Evolutionary conservation across 2,797 vertebrate species (phyloP).

Genomic region (Microhierax caerulescens): DNA sequence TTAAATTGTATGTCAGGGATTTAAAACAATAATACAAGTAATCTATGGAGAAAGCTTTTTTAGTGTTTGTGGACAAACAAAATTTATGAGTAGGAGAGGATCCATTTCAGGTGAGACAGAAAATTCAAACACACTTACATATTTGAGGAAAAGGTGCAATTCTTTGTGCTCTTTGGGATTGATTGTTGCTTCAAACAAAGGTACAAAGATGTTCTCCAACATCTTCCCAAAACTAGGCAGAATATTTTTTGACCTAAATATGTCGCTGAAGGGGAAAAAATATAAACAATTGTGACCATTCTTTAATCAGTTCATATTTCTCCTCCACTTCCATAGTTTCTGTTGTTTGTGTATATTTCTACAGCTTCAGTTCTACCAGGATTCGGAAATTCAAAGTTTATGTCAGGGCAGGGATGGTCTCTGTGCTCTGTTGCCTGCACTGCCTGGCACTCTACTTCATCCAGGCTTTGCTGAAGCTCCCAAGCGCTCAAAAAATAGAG

Average conservation of each 20-base stretch:
- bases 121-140: slow-evolving; percentile 79
- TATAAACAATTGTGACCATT: not conserved
- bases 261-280: slow-evolving; percentile 83
- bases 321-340: not conserved
- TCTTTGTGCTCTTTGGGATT: slow-evolving; percentile 90
- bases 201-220: slow-evolving; percentile 93
- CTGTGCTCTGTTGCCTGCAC: not conserved
- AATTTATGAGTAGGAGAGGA: not conserved
- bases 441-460: not conserved
- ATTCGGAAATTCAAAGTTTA: not conserved
- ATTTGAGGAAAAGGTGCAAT: slow-evolving; percentile 90
- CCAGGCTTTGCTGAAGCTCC: not conserved
- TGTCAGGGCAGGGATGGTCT: not conserved
- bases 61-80: not conserved
- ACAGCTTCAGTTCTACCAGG: not conserved
- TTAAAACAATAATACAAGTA: not conserved
- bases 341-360: not conserved
- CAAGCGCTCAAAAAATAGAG: not conserved
- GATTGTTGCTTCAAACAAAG: slow-evolving; percentile 92
- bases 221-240: slow-evolving; percentile 90
- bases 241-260: slow-evolving; percentile 91
- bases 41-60: not conserved
- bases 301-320: not conserved
- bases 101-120: not conserved
- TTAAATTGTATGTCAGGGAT: not conserved